Evolutionary conservation across 2,888 invertebrate genomes (phyloP).

Genomic region (Teinopalpus imperialis): DNA sequence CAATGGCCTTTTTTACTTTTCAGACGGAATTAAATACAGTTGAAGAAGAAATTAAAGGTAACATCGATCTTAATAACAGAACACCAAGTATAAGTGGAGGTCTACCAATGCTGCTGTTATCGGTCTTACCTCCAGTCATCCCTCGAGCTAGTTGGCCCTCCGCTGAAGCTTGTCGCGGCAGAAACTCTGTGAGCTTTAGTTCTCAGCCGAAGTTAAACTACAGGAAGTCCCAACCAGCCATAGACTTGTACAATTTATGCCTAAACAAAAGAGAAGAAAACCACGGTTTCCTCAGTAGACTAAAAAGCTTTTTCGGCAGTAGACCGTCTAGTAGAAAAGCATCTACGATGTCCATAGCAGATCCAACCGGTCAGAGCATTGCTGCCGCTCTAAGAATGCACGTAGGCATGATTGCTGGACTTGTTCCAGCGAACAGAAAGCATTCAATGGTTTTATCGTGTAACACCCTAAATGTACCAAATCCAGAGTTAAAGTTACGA

Average conservation of each 20-base stretch:
- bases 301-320: conserved; percentile 84
- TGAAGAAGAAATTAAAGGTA: conserved; percentile 60
- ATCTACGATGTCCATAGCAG: conserved; percentile 84
- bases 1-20: too few species aligned
- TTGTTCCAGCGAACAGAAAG: conserved; percentile 85
- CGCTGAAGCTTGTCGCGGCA: conserved; percentile 83
- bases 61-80: conserved; percentile 47
- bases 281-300: conserved; percentile 76
- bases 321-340: conserved; percentile 86
- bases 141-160: conserved; percentile 90
- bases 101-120: conserved; percentile 85
- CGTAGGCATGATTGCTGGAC: conserved; percentile 86
- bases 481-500: conserved; percentile 63
- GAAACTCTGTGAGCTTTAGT: conserved; percentile 84
- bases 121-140: conserved; percentile 88
- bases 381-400: conserved; percentile 87
- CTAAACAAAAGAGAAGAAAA: conserved; percentile 80
- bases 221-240: conserved; percentile 78
- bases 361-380: conserved; percentile 82
- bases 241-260: conserved; percentile 82
- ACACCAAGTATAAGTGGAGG: conserved; percentile 87
- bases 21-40: conserved; percentile 73
- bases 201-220: conserved; percentile 85
- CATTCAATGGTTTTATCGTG: conserved; percentile 82
- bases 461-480: conserved; percentile 80